Base-by-base conservation (phyloP, 2,888 invertebrate genomes). In the Ormyrus thymus region DNA sequence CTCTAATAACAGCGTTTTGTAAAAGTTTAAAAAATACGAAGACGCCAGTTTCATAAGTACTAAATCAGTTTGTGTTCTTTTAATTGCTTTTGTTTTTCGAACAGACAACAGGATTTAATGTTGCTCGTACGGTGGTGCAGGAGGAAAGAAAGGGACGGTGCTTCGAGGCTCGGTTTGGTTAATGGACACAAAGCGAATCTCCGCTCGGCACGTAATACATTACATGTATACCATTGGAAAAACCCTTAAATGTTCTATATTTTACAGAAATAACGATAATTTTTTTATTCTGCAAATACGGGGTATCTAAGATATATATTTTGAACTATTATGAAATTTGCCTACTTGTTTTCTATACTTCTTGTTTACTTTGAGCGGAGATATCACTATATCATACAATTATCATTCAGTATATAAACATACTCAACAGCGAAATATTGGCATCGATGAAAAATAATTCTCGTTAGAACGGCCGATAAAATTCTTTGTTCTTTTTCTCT, bases 61-160 rank as follows among this genome's bases (percentile, higher is more conserved):
- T 29, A 29, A 29, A 29, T 29, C 29, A 29, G 29, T 29, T 29
- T 29, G 29, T 29, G 29, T 29, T 29, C 29, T 29, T 29, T 29
- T 29, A 29, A 29, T 29, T 29, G 29, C 29, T 29, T 29, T 29
- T 29, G n/a, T n/a, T 29, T 29, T 29, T 29, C 46, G 51, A 56
- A 56, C 51, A 56, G 13, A 58, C 15, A 51, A 58, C 9, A 53
- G 50, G 50, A 70, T 64, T 13, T 59, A 50, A 59, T 48, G 45
- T 13, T 55, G 58, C 46, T 78, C 76, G 51, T 69, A 76, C 81
- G 81, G 76, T 69, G 78, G 72, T 70, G 82, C 80, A 74, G 86
- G 82, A 78, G 84, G 83, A 83, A 84, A 83, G 86, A 86, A 83
- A 87, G 88, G 89, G 88, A 88, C 88, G 89, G 88, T 88, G 87